A percentile compares a stretch with the other conserved stretches of the same genome.
These are phyloP conservation scores for Nomia melanderi DNA, from an alignment of 1,140 invertebrate species.

Conservation along the genomic window DNA sequence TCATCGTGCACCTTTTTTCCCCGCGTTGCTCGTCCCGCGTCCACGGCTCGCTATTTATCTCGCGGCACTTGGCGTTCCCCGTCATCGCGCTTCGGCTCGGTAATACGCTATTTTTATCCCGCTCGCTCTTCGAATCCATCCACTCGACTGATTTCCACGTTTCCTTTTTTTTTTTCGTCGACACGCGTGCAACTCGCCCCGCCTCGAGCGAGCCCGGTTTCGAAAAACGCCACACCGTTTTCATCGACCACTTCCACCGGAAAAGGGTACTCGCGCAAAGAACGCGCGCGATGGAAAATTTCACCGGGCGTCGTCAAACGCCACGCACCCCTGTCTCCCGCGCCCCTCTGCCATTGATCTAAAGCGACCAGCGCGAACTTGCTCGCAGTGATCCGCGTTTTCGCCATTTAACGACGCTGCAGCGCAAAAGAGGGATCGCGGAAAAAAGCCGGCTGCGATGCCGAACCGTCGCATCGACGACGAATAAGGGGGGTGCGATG, in stretches of 20 bases:
- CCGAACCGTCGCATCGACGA: too few species aligned
- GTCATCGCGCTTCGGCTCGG: background rate
- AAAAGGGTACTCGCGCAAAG: constrained; percentile 4
- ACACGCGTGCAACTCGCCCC: background rate
- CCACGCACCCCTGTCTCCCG: background rate
- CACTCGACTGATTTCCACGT: background rate
- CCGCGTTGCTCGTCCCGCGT: background rate
- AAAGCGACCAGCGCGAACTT: constrained; percentile 12
- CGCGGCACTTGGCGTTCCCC: constrained; percentile 14
- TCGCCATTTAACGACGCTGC: constrained; percentile 24
- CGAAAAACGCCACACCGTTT: constrained; percentile 28
- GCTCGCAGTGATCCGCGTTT: constrained; percentile 1
- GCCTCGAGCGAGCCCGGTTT: constrained; percentile 18
- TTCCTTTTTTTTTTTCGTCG: background rate
- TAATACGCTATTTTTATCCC: constrained; percentile 25
- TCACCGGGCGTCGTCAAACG: constrained; percentile 22
- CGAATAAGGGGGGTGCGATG: too few species aligned
- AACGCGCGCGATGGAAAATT: constrained; percentile 9
- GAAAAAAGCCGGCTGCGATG: too few species aligned
- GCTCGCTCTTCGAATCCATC: background rate
- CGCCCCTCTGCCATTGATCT: background rate
- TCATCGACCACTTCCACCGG: constrained; percentile 22
- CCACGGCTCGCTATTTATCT: constrained; percentile 31
- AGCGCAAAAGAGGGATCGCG: too few species aligned
- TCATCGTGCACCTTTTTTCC: constrained; percentile 12